Conservation (phyloP, 37 sponge, comb jelly and placozoan species). For the Spongilla lacustris region DNA sequence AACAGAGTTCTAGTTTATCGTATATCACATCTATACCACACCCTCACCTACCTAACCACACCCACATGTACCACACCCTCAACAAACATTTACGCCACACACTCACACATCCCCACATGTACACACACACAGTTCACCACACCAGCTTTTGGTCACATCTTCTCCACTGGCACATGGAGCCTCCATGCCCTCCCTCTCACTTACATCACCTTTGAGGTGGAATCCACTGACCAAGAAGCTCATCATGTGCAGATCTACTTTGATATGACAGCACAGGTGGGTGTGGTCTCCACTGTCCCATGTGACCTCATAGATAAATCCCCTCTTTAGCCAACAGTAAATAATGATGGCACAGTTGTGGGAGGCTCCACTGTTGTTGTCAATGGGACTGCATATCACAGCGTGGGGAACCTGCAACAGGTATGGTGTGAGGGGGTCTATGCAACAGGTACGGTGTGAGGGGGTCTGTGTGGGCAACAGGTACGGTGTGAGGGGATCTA, state of each 20-base stretch:
- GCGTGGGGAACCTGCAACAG: not conserved
- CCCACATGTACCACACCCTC: not conserved
- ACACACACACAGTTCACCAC: conserved; percentile 49
- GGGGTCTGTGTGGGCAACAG: too few relatives aligned
- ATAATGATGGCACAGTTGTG: not conserved
- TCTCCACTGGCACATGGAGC: not conserved
- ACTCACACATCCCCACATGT: not conserved
- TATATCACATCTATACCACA: too few relatives aligned
- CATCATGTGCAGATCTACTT: conserved; percentile 76
- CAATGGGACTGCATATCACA: not conserved
- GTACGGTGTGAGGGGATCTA: too few relatives aligned
- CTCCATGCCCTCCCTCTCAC: conserved; percentile 50
- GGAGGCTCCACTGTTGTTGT: not conserved
- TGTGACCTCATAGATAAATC: too few relatives aligned
- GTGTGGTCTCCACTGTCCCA: too few relatives aligned
- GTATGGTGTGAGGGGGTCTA: not conserved
- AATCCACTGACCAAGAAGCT: conserved; percentile 35
- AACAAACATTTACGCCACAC: not conserved
- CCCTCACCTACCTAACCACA: not conserved
- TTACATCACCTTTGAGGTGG: conserved; percentile 45
- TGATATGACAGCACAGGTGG: conserved; percentile 77
- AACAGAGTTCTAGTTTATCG: too few relatives aligned
- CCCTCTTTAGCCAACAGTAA: not conserved
- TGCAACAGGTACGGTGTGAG: too few relatives aligned
- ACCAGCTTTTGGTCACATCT: conserved; percentile 25